These are phyloP conservation scores for Microplitis manilae DNA, from an alignment of 2,888 invertebrate species.

Conservation along the genomic window DNA sequence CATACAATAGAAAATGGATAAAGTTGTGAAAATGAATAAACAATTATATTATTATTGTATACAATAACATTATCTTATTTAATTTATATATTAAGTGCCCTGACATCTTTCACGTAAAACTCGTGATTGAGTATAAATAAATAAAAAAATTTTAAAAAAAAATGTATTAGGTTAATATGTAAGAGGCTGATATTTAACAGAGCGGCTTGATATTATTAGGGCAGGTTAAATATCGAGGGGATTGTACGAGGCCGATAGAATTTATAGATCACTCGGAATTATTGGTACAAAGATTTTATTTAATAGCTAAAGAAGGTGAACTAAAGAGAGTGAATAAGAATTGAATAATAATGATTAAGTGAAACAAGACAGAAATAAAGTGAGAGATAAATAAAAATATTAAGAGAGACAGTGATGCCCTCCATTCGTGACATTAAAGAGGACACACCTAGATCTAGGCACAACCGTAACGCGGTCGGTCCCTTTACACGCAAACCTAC, in stretches of 20 bases:
- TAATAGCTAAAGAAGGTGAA: slow-evolving; percentile 24
- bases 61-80: too few relatives aligned
- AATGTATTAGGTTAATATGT: slow-evolving; percentile 11
- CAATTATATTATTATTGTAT: too few relatives aligned
- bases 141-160: slow-evolving; percentile 6
- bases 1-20: too few relatives aligned
- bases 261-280: slow-evolving; percentile 42
- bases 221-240: slow-evolving; percentile 39
- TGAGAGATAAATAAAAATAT: slow-evolving; percentile 1
- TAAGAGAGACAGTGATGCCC: slow-evolving; percentile 22
- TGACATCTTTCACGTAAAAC: neutral
- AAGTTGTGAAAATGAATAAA: too few relatives aligned
- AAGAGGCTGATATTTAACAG: neutral
- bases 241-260: slow-evolving; percentile 35
- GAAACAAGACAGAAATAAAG: slow-evolving; percentile 20
- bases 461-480: slow-evolving; percentile 51
- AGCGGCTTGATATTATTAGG: slow-evolving; percentile 7
- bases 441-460: slow-evolving; percentile 54
- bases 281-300: neutral
- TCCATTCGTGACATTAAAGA: slow-evolving; percentile 53
- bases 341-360: neutral
- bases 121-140: neutral
- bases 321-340: neutral
- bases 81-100: too few relatives aligned
- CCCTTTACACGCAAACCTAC: slow-evolving; percentile 51